Evolutionary conservation across 2,113 vertebrate species (phyloP).

Genomic region (Indicator indicator): DNA sequence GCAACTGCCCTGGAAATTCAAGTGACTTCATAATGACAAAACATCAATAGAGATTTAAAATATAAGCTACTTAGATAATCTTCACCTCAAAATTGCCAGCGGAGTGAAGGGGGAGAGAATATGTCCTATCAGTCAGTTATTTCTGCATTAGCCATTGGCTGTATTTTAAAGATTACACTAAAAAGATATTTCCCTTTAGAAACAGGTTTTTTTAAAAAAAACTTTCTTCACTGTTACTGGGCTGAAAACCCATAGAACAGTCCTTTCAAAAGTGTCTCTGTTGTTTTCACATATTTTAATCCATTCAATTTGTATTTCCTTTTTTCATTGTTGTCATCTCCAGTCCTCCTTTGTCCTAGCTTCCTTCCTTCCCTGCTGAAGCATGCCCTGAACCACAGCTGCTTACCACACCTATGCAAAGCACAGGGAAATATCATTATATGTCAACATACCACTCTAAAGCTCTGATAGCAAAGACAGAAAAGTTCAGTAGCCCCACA

Average conservation of each 20-base stretch:
- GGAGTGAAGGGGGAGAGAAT: not conserved
- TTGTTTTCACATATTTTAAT: not conserved
- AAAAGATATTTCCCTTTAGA: not conserved
- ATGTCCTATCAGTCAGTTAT: not conserved
- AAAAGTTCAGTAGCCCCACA: not conserved
- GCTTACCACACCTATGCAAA: slow-evolving; percentile 5
- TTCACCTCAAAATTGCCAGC: not conserved
- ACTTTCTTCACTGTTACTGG: too few species aligned
- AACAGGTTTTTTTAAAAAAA: not conserved
- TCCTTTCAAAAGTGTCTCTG: not conserved
- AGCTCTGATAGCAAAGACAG: not conserved
- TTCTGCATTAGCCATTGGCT: not conserved
- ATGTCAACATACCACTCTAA: not conserved
- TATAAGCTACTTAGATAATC: slow-evolving; percentile 26
- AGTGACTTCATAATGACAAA: not conserved
- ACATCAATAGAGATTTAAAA: slow-evolving; percentile 1
- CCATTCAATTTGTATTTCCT: slow-evolving; percentile 14
- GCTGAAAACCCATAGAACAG: not conserved
- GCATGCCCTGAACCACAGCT: not conserved
- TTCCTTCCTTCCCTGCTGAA: slow-evolving; percentile 26
- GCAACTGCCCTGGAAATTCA: not conserved
- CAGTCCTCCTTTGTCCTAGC: not conserved
- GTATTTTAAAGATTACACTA: not conserved
- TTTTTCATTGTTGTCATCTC: not conserved
- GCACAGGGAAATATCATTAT: not conserved